A percentile compares a stretch with the other conserved stretches of the same genome.
These are phyloP conservation scores for Sympetrum striolatum DNA, from an alignment of 2,888 invertebrate species.

Conservation along the genomic window DNA sequence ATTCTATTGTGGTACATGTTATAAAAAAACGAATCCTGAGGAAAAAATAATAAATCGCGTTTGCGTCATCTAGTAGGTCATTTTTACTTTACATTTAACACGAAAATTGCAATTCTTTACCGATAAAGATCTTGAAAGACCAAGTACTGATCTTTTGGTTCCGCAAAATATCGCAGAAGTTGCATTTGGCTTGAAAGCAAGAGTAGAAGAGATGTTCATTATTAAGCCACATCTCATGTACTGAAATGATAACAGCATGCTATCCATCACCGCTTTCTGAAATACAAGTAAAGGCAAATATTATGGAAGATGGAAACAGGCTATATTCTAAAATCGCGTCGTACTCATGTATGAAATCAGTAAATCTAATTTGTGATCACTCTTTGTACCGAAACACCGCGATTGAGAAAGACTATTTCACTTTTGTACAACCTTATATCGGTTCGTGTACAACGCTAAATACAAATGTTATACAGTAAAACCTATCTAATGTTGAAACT, in stretches of 20 bases:
- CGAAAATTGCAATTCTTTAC: neutral
- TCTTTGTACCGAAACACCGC: no score
- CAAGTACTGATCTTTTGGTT: neutral
- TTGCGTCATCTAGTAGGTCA: neutral
- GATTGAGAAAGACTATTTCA: no score
- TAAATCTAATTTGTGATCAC: no score
- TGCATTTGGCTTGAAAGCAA: conserved; percentile 12
- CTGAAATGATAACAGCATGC: conserved; percentile 10
- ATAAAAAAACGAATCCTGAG: neutral
- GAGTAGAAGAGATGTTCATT: conserved; percentile 10
- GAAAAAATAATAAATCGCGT: neutral
- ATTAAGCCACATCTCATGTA: neutral
- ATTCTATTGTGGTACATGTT: neutral
- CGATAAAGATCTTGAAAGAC: neutral
- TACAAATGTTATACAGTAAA: no score
- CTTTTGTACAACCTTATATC: no score
- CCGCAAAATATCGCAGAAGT: neutral
- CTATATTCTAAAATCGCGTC: no score
- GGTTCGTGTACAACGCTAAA: no score
- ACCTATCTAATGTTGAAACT: no score
- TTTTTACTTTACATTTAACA: no score
- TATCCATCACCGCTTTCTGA: neutral
- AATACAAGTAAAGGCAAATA: neutral
- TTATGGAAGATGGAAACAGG: no score
- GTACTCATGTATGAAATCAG: no score